These are phyloP conservation scores for Caenorhabditis drosophilae DNA, from an alignment of 2,888 invertebrate genomes.

Conservation along the genomic window DNA sequence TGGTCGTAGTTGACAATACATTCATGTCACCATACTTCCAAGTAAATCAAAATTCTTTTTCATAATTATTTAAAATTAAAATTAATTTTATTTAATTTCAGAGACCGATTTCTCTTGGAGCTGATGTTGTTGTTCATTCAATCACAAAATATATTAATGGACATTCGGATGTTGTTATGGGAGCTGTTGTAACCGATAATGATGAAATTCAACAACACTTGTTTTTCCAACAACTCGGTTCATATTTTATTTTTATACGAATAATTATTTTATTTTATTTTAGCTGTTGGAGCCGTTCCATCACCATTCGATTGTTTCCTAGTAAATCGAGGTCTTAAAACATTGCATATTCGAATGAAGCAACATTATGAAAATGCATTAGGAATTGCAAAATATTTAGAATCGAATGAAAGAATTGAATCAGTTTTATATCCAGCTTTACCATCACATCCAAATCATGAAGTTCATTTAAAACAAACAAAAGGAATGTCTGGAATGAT, in stretches of 20 bases:
- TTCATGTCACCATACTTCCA: conserved; percentile 74
- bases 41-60: too few species aligned
- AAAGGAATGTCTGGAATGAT: conserved; percentile 86
- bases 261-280: conserved; percentile 23
- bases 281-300: conserved; percentile 89
- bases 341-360: conserved; percentile 87
- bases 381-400: conserved; percentile 82
- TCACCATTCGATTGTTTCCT: conserved; percentile 94
- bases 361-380: conserved; percentile 83
- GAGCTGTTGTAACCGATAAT: conserved; percentile 81
- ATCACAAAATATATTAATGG: conserved; percentile 98
- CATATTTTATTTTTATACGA: not conserved
- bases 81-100: conserved; percentile 71
- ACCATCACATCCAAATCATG: conserved; percentile 84
- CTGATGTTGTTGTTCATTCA: conserved; percentile 88
- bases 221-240: conserved; percentile 74
- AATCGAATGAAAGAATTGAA: conserved; percentile 79
- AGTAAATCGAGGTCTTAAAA: conserved; percentile 88
- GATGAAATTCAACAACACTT: conserved; percentile 79
- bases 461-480: conserved; percentile 81
- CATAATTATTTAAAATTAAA: too few species aligned
- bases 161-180: conserved; percentile 96
- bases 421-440: conserved; percentile 74
- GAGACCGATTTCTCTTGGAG: conserved; percentile 87
- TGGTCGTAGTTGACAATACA: conserved; percentile 87